Evolutionary conservation across 2,113 vertebrate species (phyloP).

Genomic region (Stigmatopora argus): DNA sequence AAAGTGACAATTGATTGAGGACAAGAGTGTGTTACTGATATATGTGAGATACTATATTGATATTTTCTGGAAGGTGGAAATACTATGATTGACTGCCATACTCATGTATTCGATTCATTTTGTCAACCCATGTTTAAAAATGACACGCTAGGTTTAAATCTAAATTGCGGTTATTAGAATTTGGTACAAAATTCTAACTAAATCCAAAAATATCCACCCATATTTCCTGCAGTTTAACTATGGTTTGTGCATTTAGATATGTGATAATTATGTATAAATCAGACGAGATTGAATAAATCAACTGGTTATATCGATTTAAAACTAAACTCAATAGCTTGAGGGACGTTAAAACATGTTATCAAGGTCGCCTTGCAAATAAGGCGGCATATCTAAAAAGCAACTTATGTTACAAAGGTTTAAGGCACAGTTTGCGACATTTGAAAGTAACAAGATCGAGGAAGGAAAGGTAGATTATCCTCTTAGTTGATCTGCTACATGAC

Average conservation of each 20-base stretch:
- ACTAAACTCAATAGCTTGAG: not conserved
- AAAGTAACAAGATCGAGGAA: slow-evolving; percentile 27
- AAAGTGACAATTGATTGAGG: too few relatives aligned
- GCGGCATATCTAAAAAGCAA: not conserved
- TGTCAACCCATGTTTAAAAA: too few relatives aligned
- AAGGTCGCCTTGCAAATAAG: not conserved
- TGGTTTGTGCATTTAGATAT: not conserved
- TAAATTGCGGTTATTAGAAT: not conserved
- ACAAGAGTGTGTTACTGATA: too few relatives aligned
- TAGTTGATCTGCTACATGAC: slow-evolving; percentile 37
- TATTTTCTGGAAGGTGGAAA: not conserved
- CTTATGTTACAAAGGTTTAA: not conserved
- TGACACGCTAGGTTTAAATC: not conserved
- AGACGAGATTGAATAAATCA: too few relatives aligned
- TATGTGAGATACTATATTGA: too few relatives aligned
- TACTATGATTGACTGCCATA: not conserved
- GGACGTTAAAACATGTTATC: not conserved
- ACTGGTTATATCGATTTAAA: too few relatives aligned
- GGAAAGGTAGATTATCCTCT: slow-evolving; percentile 33
- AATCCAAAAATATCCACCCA: too few relatives aligned
- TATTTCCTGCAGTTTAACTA: not conserved
- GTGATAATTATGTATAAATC: too few relatives aligned
- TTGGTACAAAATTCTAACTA: not conserved
- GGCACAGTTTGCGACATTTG: slow-evolving; percentile 22
- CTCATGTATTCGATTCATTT: too few relatives aligned